Evolutionary conservation across 2,888 invertebrate species (phyloP).

Genomic region (Nomada ruficornis): DNA sequence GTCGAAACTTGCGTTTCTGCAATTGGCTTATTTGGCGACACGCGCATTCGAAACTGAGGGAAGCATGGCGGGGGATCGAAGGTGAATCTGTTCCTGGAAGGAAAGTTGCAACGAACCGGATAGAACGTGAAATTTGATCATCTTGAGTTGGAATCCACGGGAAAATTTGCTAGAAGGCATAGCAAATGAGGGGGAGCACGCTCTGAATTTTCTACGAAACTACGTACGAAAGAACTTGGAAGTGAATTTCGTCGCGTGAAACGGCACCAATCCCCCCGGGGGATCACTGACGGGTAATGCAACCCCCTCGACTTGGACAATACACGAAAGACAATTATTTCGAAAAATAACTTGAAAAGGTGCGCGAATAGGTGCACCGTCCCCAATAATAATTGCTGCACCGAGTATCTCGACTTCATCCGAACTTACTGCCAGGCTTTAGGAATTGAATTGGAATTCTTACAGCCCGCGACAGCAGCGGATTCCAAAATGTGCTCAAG

Average conservation of each 20-base stretch:
- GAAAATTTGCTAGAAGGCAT: conserved; percentile 21
- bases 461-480: conserved; percentile 2
- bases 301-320: background rate
- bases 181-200: conserved; percentile 6
- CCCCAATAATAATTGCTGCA: background rate
- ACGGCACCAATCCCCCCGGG: background rate
- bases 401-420: background rate
- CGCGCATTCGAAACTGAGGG: conserved; percentile 8
- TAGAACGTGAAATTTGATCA: conserved; percentile 36
- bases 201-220: conserved; percentile 9
- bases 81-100: conserved; percentile 18
- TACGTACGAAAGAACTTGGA: conserved; percentile 9
- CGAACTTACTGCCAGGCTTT: background rate
- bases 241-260: conserved; percentile 9
- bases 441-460: conserved; percentile 44
- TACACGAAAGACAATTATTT: too few species aligned
- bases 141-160: conserved; percentile 5
- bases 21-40: background rate
- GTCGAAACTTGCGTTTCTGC: background rate
- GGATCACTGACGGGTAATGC: background rate
- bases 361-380: background rate
- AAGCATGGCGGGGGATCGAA: background rate
- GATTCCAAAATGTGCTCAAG: background rate
- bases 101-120: conserved; percentile 18
- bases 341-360: too few species aligned